Evolutionary conservation across 2,888 invertebrate genomes (phyloP), one percentile per base, ranked within the genome.

Genomic region (Panzeria rudis): DNA sequence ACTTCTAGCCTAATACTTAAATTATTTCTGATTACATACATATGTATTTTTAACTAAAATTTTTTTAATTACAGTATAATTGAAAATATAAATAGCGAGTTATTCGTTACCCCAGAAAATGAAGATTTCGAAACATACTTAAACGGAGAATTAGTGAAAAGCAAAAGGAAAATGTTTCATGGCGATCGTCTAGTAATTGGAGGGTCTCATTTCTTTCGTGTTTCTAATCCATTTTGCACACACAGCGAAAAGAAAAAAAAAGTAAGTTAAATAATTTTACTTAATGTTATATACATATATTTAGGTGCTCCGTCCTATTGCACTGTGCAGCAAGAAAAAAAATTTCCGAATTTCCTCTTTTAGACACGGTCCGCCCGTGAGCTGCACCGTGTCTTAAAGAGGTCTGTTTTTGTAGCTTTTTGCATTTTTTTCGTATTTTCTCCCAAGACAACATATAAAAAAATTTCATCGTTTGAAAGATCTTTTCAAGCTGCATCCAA

Each of bases 181-280:
- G 94, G 94, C 0, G 94, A 94, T 89, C 93, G 94, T 29, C 87
- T 94, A 56, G 93, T 94, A 0, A 93, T 94, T 59, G 94, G 94
- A 17, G 94, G 94, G 1, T 93, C 93, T 78, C 94, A 94, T 88
- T 94, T 94, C 88, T 94, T 94, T 87, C 93, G 94, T 86, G 93
- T 94, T 11, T 93, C 93, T 77, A 93, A 93, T 91, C 93, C 94
- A 0, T 89, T 91, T 80, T 92, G 92, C 83, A 59, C 88, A 1
- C 88, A 90, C 44, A 87, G 89, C 8, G 88, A 87, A 29, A 89
- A 91, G 61, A 90, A 92, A 38, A 89, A 91, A 29, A 47, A 62
- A 13, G 54, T 35, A 44, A 64, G 35, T 38, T 17, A 2, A 41
- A 20, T 8, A 15, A 54, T 25, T 7, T 6, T 47, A 66, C 56